A percentile compares a stretch with the other conserved stretches of the same genome.
These are phyloP conservation scores for Scolopax rusticola DNA, from an alignment of 2,797 vertebrate species.

Conservation along the genomic window DNA sequence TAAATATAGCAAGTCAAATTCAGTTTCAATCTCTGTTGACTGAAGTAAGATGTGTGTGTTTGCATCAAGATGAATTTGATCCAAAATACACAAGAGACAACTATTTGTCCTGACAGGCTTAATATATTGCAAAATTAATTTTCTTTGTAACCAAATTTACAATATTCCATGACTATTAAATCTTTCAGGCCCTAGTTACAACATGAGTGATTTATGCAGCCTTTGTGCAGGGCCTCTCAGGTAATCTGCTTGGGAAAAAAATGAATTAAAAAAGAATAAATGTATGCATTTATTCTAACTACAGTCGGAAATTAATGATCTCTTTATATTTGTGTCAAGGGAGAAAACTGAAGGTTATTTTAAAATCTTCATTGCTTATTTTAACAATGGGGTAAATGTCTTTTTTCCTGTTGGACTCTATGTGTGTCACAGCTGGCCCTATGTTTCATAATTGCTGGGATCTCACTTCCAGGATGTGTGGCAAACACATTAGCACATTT, in stretches of 20 bases:
- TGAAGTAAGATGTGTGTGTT: background rate
- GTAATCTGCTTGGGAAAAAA: background rate
- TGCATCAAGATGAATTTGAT: background rate
- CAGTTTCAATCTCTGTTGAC: background rate
- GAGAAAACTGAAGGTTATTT: background rate
- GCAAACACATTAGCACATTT: background rate
- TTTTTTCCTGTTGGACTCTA: background rate
- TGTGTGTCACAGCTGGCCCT: background rate
- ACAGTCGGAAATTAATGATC: background rate
- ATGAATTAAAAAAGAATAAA: background rate
- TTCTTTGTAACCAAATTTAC: background rate
- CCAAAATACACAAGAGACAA: background rate
- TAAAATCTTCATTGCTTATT: background rate
- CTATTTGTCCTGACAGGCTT: background rate
- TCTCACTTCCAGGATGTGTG: background rate
- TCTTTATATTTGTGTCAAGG: background rate
- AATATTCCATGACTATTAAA: background rate
- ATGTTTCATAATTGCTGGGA: background rate
- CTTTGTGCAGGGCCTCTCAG: background rate
- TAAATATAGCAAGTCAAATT: background rate
- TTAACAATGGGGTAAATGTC: background rate
- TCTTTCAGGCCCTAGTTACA: background rate
- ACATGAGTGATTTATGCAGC: background rate
- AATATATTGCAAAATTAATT: slow-evolving; percentile 21
- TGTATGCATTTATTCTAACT: background rate